Conservation (phyloP, 2,113 vertebrate genomes). For the Stigmatopora nigra region DNA sequence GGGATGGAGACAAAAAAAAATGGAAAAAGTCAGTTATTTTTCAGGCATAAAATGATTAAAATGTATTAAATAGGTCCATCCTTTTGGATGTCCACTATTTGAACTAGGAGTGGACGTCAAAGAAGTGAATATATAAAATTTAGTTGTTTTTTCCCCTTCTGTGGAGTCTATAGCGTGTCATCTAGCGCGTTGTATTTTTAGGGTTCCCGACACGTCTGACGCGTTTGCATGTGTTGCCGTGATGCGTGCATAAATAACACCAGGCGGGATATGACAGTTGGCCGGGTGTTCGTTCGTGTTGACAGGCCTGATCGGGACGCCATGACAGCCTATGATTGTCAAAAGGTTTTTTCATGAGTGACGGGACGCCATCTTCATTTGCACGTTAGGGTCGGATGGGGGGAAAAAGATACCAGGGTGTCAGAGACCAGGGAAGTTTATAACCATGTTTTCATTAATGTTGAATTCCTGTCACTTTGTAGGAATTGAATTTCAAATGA, state of each 20-base stretch:
- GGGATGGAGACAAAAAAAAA: neutral
- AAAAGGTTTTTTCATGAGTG: constrained; percentile 70
- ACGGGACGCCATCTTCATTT: constrained; percentile 66
- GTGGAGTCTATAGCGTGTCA: constrained; percentile 7
- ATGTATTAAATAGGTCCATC: no score
- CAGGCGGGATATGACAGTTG: constrained; percentile 39
- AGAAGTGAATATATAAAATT: neutral
- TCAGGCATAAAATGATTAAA: no score
- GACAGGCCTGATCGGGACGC: constrained; percentile 74
- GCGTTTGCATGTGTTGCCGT: constrained; percentile 60
- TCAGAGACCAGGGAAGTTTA: neutral
- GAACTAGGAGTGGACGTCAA: no score
- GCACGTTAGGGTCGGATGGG: constrained; percentile 36
- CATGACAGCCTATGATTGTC: constrained; percentile 77
- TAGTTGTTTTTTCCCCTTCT: neutral
- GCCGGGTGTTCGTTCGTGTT: constrained; percentile 49
- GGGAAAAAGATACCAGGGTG: neutral
- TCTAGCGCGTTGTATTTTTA: constrained; percentile 44
- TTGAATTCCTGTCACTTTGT: constrained; percentile 32
- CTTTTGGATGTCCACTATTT: no score
- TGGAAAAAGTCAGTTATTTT: no score
- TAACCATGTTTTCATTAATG: constrained; percentile 2
- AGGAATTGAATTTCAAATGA: constrained; percentile 49
- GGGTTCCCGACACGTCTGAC: constrained; percentile 67
- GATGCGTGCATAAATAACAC: constrained; percentile 69